A percentile compares a stretch with the other conserved stretches of the same genome.
phyloP scores from a whole-genome alignment of 1,140 invertebrate genomes.

The Drosophila setifemur region DNA sequence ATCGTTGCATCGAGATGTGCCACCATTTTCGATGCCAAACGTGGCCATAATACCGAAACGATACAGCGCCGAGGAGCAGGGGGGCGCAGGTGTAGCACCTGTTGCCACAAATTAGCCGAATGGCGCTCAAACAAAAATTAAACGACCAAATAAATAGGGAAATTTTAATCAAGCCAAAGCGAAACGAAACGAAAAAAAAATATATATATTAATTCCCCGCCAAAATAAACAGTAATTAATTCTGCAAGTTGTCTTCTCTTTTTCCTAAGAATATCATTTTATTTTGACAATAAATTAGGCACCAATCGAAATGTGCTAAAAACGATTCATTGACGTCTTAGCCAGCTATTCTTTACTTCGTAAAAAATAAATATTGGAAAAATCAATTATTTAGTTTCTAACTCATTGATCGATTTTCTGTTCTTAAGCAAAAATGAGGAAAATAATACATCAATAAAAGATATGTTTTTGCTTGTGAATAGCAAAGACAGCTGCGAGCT shows the following conservation, averaged over 20 bases:
- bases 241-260: background rate
- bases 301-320: conserved; percentile 6
- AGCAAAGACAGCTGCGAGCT: conserved; percentile 34
- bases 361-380: background rate
- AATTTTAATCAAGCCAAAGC: conserved; percentile 19
- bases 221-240: conserved; percentile 35
- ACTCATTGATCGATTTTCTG: too few species aligned
- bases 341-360: conserved; percentile 11
- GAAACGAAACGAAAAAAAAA: conserved; percentile 7
- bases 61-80: background rate
- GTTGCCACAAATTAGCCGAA: conserved; percentile 60
- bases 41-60: conserved; percentile 13
- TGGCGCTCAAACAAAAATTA: conserved; percentile 12
- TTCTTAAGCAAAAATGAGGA: too few species aligned
- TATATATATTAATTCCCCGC: conserved; percentile 10
- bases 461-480: background rate
- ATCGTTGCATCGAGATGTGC: background rate
- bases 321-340: conserved; percentile 33
- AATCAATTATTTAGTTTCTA: background rate
- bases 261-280: conserved; percentile 9
- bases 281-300: background rate
- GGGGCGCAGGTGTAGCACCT: conserved; percentile 34
- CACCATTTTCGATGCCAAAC: conserved; percentile 22
- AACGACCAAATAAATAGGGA: conserved; percentile 13
- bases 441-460: too few species aligned